A percentile compares a stretch with the other conserved stretches of the same genome.
phyloP scores from a whole-genome alignment of 2,888 invertebrate species.

The Diadromus collaris region DNA sequence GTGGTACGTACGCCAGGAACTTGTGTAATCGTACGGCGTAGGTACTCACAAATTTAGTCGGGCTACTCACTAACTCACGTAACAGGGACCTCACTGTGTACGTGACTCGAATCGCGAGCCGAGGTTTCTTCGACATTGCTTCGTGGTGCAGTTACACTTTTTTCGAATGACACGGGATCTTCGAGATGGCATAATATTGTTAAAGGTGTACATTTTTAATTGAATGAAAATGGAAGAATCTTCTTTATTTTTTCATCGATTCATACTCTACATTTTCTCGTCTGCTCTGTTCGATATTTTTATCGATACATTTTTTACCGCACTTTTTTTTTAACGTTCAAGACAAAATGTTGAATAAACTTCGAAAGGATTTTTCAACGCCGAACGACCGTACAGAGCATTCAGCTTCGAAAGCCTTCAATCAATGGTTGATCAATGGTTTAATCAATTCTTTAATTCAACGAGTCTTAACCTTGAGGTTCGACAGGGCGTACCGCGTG shows the following conservation, averaged over 20 bases:
- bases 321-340: not conserved
- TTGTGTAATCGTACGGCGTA: conserved; percentile 58
- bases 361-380: not conserved
- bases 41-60: conserved; percentile 56
- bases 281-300: too few species aligned
- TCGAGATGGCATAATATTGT: not conserved
- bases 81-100: conserved; percentile 60
- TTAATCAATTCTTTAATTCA: too few species aligned
- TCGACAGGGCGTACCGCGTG: too few species aligned
- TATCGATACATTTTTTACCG: too few species aligned
- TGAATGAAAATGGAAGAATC: not conserved
- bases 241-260: too few species aligned
- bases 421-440: too few species aligned
- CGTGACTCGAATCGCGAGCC: conserved; percentile 68
- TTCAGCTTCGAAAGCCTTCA: not conserved
- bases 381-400: not conserved
- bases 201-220: too few species aligned
- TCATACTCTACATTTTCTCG: too few species aligned
- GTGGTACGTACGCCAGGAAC: conserved; percentile 33
- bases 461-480: too few species aligned
- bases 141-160: conserved; percentile 15
- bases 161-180: not conserved
- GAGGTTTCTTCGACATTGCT: conserved; percentile 36
- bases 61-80: conserved; percentile 66
- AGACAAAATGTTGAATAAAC: not conserved